Evolutionary conservation across 2,113 vertebrate genomes (phyloP), one percentile per base, ranked within the genome.

Genomic region (Myrmophylax atrothorax): DNA sequence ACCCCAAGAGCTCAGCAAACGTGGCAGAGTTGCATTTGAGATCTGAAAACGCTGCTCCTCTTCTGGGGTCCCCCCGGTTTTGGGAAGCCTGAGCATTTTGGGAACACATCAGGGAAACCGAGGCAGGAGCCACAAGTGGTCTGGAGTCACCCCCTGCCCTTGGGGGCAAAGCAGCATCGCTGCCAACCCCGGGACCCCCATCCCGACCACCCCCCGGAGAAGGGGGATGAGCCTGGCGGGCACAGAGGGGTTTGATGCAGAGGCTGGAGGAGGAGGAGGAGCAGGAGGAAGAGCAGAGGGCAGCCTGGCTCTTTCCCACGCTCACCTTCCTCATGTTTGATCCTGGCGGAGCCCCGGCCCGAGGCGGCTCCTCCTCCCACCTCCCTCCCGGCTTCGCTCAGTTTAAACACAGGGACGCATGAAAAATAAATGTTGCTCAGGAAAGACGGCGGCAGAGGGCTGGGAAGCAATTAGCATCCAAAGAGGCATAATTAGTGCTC

Each of bases 401-500:
- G 82, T 95, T 96, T 94, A 94, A 97, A 92, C 95, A 97, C 95
- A 92, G 2, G 95, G 90, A 87, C 67, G 69, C 91, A 10, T 94
- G 96, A 85, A 96, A 96, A 97, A 97, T 94, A 96, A 97, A 95
- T 64, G 94, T 92, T 92, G 90, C 90, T 82, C 47, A 20, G 76
- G 87, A 85, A 90, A 95, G 95, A 60, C 69, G 60, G 97, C 87
- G 24, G 95, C 92, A 58, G 91, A 95, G 93, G 97, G 95, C 90
- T 91, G 95, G 96, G 78, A 97, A 96, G 96, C 96, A 96, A 97
- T 97, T 97, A 96, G 96, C 97, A 96, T 88, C 94, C 96, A 96
- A 89, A 96, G 97, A 96, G 95, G 94, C 94, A 40, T 97, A 97
- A 97, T 97, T 97, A 97, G 96, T 47, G 96, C 97, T 97, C 95